A percentile compares a stretch with the other conserved stretches of the same genome.
Conservation (phyloP, 2,888 invertebrate species). For the Frankliniella fusca region DNA sequence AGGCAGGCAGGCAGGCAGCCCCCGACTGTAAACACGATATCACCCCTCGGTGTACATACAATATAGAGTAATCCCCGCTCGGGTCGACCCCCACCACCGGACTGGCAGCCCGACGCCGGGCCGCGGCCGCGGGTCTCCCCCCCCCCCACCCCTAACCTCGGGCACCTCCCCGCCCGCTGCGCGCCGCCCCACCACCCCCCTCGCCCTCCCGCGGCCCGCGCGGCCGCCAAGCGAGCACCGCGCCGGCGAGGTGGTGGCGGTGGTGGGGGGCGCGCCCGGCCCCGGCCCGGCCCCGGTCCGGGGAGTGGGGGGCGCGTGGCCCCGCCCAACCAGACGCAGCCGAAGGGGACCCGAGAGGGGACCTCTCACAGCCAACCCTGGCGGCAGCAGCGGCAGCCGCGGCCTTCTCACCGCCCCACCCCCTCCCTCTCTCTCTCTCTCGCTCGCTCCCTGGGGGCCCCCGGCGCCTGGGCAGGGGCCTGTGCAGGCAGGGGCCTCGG, state of each 20-base stretch:
- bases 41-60: slow-evolving; percentile 18
- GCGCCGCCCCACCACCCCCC: not conserved
- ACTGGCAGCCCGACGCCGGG: not conserved
- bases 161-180: not conserved
- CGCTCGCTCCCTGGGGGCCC: too few relatives aligned
- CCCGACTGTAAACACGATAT: slow-evolving; percentile 13
- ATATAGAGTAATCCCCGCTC: slow-evolving; percentile 16
- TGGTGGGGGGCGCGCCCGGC: not conserved
- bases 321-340: slow-evolving; percentile 17
- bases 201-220: not conserved
- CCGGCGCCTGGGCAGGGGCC: too few relatives aligned
- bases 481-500: too few relatives aligned
- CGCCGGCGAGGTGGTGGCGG: too few relatives aligned
- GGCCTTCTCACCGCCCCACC: not conserved
- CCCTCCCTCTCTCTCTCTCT: too few relatives aligned
- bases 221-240: not conserved
- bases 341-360: not conserved
- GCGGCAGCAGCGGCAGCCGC: not conserved
- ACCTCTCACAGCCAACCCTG: slow-evolving; percentile 9
- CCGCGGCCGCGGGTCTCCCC: not conserved
- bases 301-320: not conserved
- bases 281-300: too few relatives aligned
- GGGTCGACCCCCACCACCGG: slow-evolving; percentile 19
- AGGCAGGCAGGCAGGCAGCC: not conserved
- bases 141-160: not conserved